Percentiles rank a stretch among this genome's conserved stretches.
Conservation (phyloP, 2,888 invertebrate species). For the Drosophila mayaguana region DNA sequence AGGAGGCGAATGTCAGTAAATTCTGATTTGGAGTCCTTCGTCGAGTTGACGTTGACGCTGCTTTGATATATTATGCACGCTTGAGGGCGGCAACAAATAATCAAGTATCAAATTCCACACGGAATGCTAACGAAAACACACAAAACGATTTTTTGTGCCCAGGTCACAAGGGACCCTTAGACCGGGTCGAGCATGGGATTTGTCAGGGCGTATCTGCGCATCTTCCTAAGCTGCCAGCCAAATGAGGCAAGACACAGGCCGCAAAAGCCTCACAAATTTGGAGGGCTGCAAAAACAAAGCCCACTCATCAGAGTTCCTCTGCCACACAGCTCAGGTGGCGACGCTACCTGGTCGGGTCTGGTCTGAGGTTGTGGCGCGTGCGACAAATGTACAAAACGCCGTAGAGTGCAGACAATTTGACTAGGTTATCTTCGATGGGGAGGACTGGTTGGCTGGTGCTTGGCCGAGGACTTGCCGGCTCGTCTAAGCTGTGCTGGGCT, state of each 20-base stretch:
- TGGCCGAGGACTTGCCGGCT: no score
- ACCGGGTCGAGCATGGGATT: slow-evolving; percentile 32
- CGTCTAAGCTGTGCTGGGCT: slow-evolving; percentile 52
- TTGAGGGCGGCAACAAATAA: slow-evolving; percentile 80
- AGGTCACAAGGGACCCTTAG: slow-evolving; percentile 49
- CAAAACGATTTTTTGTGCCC: slow-evolving; percentile 60
- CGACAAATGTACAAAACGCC: slow-evolving; percentile 73
- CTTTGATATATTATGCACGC: slow-evolving; percentile 82
- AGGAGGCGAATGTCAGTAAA: slow-evolving; percentile 10
- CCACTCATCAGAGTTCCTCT: slow-evolving; percentile 49
- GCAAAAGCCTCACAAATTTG: slow-evolving; percentile 48
- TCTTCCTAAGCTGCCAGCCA: slow-evolving; percentile 67
- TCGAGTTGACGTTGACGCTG: slow-evolving; percentile 71
- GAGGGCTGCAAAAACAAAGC: slow-evolving; percentile 54
- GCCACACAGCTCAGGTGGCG: slow-evolving; percentile 37
- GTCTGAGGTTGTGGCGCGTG: slow-evolving; percentile 64
- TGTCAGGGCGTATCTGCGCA: slow-evolving; percentile 15
- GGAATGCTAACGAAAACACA: slow-evolving; percentile 77
- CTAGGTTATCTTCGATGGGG: slow-evolving; percentile 38
- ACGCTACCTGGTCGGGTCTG: slow-evolving; percentile 1
- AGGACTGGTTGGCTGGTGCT: slow-evolving; percentile 15
- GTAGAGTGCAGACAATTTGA: slow-evolving; percentile 46
- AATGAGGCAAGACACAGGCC: slow-evolving; percentile 63
- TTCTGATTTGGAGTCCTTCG: slow-evolving; percentile 40
- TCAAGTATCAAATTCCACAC: slow-evolving; percentile 80